A percentile compares a stretch with the other conserved stretches of the same genome.
Evolutionary conservation across 1,140 invertebrate genomes (phyloP).

Genomic region (Agraylea sexmaculata): DNA sequence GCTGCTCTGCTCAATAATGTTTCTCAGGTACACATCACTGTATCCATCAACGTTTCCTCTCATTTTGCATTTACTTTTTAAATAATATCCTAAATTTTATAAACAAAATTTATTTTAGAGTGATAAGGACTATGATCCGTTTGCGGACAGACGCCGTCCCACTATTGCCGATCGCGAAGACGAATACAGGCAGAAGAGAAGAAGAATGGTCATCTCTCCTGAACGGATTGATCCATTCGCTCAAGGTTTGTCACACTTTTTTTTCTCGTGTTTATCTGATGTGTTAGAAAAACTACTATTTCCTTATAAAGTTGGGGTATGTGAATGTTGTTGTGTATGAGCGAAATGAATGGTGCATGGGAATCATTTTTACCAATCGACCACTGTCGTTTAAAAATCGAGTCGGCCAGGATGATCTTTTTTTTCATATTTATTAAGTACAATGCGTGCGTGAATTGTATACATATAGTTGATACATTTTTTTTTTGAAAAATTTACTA

Average conservation of each 20-base stretch:
- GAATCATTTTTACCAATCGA: constrained; percentile 3
- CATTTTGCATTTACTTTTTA: constrained; percentile 11
- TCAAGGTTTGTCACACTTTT: constrained; percentile 64
- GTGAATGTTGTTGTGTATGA: constrained; percentile 19
- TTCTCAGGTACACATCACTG: constrained; percentile 50
- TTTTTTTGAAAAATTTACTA: constrained; percentile 19
- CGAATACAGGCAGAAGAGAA: constrained; percentile 83
- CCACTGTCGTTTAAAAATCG: too few relatives aligned
- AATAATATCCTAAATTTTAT: not conserved
- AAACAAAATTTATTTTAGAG: constrained; percentile 44
- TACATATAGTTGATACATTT: too few relatives aligned
- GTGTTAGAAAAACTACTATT: too few relatives aligned
- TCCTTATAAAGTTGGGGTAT: constrained; percentile 27
- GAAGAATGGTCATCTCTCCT: constrained; percentile 88
- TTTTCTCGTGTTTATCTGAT: constrained; percentile 13
- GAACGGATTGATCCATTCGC: constrained; percentile 94
- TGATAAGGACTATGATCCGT: constrained; percentile 90
- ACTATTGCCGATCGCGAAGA: constrained; percentile 93
- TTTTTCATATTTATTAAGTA: too few relatives aligned
- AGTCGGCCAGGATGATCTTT: too few relatives aligned
- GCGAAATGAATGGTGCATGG: constrained; percentile 1
- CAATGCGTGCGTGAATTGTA: too few relatives aligned
- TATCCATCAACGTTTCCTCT: constrained; percentile 1
- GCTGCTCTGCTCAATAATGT: constrained; percentile 83
- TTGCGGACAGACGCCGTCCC: constrained; percentile 82